A percentile compares a stretch with the other conserved stretches of the same genome.
phyloP scores from a whole-genome alignment of 2,888 invertebrate species.

The Germaria angustata region DNA sequence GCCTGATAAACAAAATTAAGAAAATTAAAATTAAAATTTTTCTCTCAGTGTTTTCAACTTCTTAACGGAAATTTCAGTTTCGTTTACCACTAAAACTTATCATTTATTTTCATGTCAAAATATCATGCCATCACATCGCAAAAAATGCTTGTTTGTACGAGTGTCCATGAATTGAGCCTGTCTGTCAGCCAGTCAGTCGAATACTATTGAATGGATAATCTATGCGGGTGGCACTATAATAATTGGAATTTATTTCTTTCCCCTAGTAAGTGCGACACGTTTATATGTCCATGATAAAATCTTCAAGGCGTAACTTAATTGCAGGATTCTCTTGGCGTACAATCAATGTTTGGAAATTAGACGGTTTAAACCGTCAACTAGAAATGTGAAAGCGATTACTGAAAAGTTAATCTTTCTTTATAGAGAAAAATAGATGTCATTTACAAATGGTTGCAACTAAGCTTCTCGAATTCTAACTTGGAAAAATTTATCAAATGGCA shows the following conservation, averaged over 20 bases:
- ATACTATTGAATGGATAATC: slow-evolving; percentile 42
- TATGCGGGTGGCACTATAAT: slow-evolving; percentile 44
- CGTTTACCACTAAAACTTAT: slow-evolving; percentile 15
- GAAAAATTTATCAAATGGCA: too few relatives aligned
- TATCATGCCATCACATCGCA: slow-evolving; percentile 40
- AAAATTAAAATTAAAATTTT: too few relatives aligned
- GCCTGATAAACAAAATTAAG: too few relatives aligned
- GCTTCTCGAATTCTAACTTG: too few relatives aligned
- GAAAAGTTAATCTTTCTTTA: too few relatives aligned
- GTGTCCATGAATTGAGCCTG: neutral
- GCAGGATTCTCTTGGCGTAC: neutral
- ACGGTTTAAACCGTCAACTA: neutral
- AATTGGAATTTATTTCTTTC: slow-evolving; percentile 43
- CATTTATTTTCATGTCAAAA: slow-evolving; percentile 63
- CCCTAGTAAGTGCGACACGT: neutral
- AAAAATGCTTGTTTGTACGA: neutral
- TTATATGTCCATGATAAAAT: neutral
- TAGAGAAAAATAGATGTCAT: too few relatives aligned
- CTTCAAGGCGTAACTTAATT: slow-evolving; percentile 43
- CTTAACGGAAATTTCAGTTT: slow-evolving; percentile 2
- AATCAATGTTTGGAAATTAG: neutral
- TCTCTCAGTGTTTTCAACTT: slow-evolving; percentile 7
- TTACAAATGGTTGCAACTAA: too few relatives aligned
- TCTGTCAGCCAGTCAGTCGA: slow-evolving; percentile 3
- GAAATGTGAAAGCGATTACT: too few relatives aligned